Percentiles rank a stretch among this genome's conserved stretches.
Conservation (phyloP, 2,888 invertebrate genomes). For the Coremacera marginata region DNA sequence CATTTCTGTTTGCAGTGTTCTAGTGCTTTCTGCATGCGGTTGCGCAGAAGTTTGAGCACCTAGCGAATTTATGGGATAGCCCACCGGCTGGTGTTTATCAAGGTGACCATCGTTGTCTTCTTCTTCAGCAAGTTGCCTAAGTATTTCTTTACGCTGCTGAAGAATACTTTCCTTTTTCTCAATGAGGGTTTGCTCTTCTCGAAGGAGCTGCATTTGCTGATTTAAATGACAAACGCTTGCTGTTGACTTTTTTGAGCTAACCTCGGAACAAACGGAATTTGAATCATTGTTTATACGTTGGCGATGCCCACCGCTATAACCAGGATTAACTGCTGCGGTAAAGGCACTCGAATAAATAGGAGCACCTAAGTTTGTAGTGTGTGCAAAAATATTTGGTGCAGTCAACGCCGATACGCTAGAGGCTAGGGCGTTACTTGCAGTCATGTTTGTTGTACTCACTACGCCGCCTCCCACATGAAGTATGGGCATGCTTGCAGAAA, state of each 20-base stretch:
- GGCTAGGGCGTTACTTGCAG: background rate
- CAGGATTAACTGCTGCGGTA: background rate
- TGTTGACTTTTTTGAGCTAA: background rate
- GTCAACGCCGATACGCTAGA: background rate
- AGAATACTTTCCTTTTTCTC: too few relatives aligned
- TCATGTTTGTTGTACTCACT: background rate
- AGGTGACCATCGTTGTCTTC: too few relatives aligned
- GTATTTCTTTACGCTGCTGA: too few relatives aligned
- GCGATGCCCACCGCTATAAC: background rate
- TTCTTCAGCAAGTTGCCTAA: too few relatives aligned
- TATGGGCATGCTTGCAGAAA: background rate
- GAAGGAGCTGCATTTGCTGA: slow-evolving; percentile 1
- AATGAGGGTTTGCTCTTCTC: too few relatives aligned
- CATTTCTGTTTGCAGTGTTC: background rate
- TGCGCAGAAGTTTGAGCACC: background rate
- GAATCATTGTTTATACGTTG: background rate
- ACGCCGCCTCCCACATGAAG: background rate
- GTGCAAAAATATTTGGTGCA: background rate
- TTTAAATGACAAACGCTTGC: slow-evolving; percentile 36
- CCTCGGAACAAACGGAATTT: background rate
- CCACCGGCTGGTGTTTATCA: background rate
- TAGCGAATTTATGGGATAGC: background rate
- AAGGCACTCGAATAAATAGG: background rate
- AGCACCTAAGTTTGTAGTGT: background rate
- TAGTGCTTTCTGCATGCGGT: background rate